phyloP scores from a whole-genome alignment of 37 sponge, comb jelly and placozoan species.

The Petrosia ficiformis region DNA sequence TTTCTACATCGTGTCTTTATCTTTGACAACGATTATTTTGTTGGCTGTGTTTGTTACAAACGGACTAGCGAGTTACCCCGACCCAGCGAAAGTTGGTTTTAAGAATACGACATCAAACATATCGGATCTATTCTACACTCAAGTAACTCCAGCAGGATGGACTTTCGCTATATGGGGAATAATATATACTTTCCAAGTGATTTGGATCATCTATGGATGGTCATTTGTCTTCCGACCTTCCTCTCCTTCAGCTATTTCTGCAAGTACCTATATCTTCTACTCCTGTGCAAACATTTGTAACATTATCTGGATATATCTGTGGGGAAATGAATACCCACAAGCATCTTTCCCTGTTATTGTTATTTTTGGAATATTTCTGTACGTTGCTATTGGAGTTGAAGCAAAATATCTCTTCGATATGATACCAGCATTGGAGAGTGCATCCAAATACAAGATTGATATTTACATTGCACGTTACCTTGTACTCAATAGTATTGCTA shows the following conservation, averaged over 20 bases:
- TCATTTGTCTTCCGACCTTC: constrained; percentile 47
- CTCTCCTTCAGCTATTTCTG: constrained; percentile 12
- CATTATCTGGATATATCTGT: constrained; percentile 38
- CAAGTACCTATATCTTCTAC: constrained; percentile 12
- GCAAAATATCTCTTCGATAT: neutral
- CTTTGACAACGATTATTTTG: constrained; percentile 5
- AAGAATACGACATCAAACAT: constrained; percentile 6
- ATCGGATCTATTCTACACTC: constrained; percentile 17
- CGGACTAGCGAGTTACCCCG: neutral
- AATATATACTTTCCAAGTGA: constrained; percentile 56
- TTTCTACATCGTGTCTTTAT: neutral
- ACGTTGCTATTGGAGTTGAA: constrained; percentile 3
- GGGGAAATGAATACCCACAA: constrained; percentile 29
- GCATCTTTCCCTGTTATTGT: constrained; percentile 37
- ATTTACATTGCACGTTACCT: constrained; percentile 16
- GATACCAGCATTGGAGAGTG: neutral
- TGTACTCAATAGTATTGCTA: constrained; percentile 24
- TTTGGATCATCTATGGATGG: constrained; percentile 64
- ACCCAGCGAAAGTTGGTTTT: neutral
- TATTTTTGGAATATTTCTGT: neutral
- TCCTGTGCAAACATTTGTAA: constrained; percentile 9
- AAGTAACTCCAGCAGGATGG: constrained; percentile 55
- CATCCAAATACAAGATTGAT: neutral
- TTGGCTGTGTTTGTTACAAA: constrained; percentile 1
- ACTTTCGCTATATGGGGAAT: constrained; percentile 68